Conservation (phyloP, 64 coral and sea anemone genomes). For the Porites australiensis region DNA sequence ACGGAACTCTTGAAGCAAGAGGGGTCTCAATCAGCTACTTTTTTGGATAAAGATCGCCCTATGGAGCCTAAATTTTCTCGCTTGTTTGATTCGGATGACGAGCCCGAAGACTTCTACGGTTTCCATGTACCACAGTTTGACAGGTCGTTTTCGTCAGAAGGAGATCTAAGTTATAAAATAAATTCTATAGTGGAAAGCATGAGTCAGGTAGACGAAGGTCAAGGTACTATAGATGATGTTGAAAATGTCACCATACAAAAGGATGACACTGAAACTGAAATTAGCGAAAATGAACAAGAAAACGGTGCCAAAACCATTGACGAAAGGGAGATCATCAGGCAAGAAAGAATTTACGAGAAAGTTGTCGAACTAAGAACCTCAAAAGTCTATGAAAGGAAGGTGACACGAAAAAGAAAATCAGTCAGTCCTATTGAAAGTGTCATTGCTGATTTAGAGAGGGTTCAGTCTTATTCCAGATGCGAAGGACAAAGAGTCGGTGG, state of each 20-base stretch:
- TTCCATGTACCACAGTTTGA: constrained; percentile 70
- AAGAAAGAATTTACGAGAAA: neutral
- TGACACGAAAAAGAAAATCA: constrained; percentile 19
- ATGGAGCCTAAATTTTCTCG: neutral
- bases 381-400: neutral
- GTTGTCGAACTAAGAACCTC: neutral
- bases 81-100: constrained; percentile 72
- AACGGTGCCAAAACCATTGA: neutral
- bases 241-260: constrained; percentile 1
- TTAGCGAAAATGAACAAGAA: neutral
- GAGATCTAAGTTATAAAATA: constrained; percentile 43
- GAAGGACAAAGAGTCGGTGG: neutral
- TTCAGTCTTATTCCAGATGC: neutral
- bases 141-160: constrained; percentile 46
- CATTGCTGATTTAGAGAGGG: neutral
- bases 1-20: neutral
- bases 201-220: neutral
- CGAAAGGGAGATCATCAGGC: neutral
- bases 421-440: neutral
- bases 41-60: neutral
- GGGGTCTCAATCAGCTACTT: neutral
- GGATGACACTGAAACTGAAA: neutral
- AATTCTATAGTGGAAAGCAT: constrained; percentile 33
- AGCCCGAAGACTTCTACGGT: constrained; percentile 55
- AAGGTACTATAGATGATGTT: constrained; percentile 6